Evolutionary conservation across 64 coral and sea anemone genomes (phyloP), one percentile per base, ranked within the genome.

Genomic region (Montipora sp.): DNA sequence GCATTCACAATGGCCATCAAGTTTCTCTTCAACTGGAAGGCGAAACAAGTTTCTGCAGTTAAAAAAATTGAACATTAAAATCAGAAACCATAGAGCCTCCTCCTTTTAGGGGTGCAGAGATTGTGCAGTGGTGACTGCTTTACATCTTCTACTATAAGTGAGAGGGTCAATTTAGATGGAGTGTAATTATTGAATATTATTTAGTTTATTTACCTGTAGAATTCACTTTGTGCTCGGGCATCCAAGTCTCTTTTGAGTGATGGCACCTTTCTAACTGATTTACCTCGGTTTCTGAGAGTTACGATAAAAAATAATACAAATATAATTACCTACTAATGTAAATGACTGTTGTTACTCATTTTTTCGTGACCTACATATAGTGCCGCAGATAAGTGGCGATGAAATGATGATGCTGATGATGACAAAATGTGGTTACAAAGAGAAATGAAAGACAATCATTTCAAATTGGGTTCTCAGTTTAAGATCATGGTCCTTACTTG

Each of bases 1-100:
- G 70, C 96, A 98, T 47, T 96, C 96, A 86, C 96, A 98, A 43
- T 94, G 91, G 2, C 96, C 96, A 91, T 98, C 96, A 18, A 98
- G 88, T 60, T 89, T 93, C 83, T 98, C 96, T 78, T 98, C 94
- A 90, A 93, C 78, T 4, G 96, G 96, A 80, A 98, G 91, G 57
- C 96, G 91, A 80, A 98, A 98, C 20, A 98, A 80, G 76, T 98
- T 98, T 75, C 96, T 98, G 50, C 21, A 89, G 67, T 7, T 55
- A 18, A 75, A 74, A 70, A 15, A 60, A 80, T 12, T 59, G 19
- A 5, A 5, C 5, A 15, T 21, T 22, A 71, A 23, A 71, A 23
- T 71, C 60, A 63, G 51, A 66, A 6, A 71, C 19, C 8, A 20
- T 4, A 71, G 8, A 23, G 18, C 68, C 63, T 68, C 36, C 36